Conservation (phyloP, 2,113 vertebrate species). For the Campylomormyrus numenius region DNA sequence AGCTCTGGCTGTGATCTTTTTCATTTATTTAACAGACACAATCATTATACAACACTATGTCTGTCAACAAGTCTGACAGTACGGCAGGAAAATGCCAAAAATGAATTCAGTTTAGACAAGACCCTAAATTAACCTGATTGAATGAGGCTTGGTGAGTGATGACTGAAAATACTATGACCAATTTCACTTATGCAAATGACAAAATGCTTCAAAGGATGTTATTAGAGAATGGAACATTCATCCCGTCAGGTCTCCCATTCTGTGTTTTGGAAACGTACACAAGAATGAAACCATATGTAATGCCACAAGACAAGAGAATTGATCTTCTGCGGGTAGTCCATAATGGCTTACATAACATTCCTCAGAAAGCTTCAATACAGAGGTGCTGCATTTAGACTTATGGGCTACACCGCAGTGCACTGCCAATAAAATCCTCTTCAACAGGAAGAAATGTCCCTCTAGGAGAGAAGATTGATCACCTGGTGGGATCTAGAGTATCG, state of each 20-base stretch:
- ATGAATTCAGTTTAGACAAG: neutral
- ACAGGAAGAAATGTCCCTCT: neutral
- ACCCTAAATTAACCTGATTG: neutral
- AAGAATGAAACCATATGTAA: neutral
- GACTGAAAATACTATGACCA: neutral
- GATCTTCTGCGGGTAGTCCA: neutral
- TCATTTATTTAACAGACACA: neutral
- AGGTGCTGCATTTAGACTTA: neutral
- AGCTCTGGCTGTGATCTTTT: neutral
- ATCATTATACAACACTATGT: neutral
- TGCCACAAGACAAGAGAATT: neutral
- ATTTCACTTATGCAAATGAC: neutral
- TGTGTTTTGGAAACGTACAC: neutral
- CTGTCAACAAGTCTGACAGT: neutral
- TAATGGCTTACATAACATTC: conserved; percentile 3
- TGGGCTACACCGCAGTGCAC: neutral
- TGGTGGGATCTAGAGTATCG: neutral
- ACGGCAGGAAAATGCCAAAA: neutral
- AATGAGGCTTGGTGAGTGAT: neutral
- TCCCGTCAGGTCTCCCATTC: neutral
- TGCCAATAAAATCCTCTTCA: conserved; percentile 13
- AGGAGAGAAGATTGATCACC: conserved; percentile 3
- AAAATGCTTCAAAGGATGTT: neutral
- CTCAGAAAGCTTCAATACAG: neutral
- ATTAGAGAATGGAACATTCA: neutral